Percentiles rank a stretch among this genome's conserved stretches.
Conservation (phyloP, 2,113 vertebrate species). For the Raja brachyura region DNA sequence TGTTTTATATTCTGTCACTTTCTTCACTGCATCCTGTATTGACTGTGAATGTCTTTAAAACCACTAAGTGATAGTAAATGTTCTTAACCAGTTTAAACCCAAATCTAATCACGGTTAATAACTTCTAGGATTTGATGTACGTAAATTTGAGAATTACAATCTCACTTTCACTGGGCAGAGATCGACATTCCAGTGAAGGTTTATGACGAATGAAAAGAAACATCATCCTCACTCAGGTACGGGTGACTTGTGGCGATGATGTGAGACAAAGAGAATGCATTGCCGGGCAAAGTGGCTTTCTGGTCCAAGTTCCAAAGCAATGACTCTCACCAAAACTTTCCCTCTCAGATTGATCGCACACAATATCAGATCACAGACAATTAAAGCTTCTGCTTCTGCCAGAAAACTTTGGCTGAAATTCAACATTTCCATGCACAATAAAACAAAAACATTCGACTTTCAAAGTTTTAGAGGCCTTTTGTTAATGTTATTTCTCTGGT, state of each 20-base stretch:
- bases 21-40: neutral
- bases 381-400: conserved; percentile 9
- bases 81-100: too few species aligned
- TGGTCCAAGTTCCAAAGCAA: conserved; percentile 20
- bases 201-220: neutral
- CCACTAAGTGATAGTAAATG: neutral
- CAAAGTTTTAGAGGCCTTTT: neutral
- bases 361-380: conserved; percentile 35
- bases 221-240: neutral
- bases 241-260: conserved; percentile 24
- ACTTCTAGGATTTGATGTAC: neutral
- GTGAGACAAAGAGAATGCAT: neutral
- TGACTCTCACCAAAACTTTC: conserved; percentile 26
- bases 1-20: neutral
- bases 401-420: conserved; percentile 13
- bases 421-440: conserved; percentile 11
- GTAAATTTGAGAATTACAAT: neutral
- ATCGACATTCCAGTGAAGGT: neutral
- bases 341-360: neutral
- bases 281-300: conserved; percentile 12
- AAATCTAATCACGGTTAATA: neutral
- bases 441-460: conserved; percentile 16
- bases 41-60: neutral
- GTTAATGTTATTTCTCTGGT: neutral
- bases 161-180: neutral